phyloP scores from a whole-genome alignment of 2,888 invertebrate genomes.

The Himalopsyche tibetana region DNA sequence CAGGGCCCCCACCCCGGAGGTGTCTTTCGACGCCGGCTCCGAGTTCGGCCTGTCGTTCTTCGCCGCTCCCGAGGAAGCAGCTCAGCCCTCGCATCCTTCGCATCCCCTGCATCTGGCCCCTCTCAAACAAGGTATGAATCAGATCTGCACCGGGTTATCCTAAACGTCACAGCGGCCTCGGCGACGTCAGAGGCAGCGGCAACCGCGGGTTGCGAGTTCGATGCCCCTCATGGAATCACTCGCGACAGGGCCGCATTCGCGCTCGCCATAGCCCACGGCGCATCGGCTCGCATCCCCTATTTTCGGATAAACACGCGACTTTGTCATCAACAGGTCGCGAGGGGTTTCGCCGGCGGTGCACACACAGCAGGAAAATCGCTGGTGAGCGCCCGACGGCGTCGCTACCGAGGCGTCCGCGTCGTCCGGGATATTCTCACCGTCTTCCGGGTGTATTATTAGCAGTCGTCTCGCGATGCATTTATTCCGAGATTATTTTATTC shows the following conservation, averaged over 20 bases:
- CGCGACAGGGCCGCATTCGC: slow-evolving; percentile 56
- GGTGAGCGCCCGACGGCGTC: slow-evolving; percentile 7
- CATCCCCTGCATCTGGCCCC: slow-evolving; percentile 52
- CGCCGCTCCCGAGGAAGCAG: slow-evolving; percentile 79
- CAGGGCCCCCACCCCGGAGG: slow-evolving; percentile 80
- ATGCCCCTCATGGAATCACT: slow-evolving; percentile 67
- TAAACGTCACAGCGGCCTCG: slow-evolving; percentile 66
- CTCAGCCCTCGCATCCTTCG: slow-evolving; percentile 66
- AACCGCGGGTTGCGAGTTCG: slow-evolving; percentile 66
- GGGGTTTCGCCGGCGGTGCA: neutral
- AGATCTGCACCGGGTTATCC: slow-evolving; percentile 55
- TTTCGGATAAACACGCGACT: slow-evolving; percentile 2
- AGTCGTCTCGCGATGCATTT: slow-evolving; percentile 47
- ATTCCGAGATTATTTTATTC: slow-evolving; percentile 39
- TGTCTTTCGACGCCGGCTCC: slow-evolving; percentile 84
- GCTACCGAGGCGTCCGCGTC: slow-evolving; percentile 1
- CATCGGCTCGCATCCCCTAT: slow-evolving; percentile 29
- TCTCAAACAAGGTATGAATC: slow-evolving; percentile 67
- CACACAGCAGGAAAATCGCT: neutral
- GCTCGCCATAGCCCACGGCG: slow-evolving; percentile 27
- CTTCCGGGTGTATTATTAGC: slow-evolving; percentile 59
- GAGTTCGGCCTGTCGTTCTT: slow-evolving; percentile 90
- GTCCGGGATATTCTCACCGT: slow-evolving; percentile 46
- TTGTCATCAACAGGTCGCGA: slow-evolving; percentile 15
- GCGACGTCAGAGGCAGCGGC: slow-evolving; percentile 65